A percentile compares a stretch with the other conserved stretches of the same genome.
Evolutionary conservation across 2,888 invertebrate species (phyloP).

Genomic region (Dryocosmus kuriphilus): DNA sequence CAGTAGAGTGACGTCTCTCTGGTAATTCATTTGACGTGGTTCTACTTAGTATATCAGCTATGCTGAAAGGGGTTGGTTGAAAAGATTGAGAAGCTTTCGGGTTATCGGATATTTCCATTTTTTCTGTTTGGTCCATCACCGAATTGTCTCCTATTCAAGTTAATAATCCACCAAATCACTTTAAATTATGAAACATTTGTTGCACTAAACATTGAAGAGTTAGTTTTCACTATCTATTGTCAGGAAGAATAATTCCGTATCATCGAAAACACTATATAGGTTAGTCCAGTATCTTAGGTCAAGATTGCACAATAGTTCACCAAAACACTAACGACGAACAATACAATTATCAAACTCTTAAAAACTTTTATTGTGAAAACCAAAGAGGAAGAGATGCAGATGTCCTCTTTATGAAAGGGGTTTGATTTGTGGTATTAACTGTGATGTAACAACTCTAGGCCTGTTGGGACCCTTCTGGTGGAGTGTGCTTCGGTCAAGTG

Average conservation of each 20-base stretch:
- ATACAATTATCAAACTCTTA: background rate
- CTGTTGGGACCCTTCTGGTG: conserved; percentile 66
- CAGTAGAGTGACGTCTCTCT: conserved; percentile 56
- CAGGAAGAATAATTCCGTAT: background rate
- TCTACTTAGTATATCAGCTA: conserved; percentile 74
- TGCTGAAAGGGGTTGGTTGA: conserved; percentile 75
- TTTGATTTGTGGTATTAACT: conserved; percentile 52
- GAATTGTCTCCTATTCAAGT: background rate
- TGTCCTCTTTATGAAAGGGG: conserved; percentile 23
- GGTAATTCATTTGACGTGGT: conserved; percentile 53
- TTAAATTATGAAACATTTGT: conserved; percentile 53
- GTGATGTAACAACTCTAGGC: conserved; percentile 45
- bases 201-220: background rate
- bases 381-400: conserved; percentile 56
- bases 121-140: conserved; percentile 64
- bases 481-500: conserved; percentile 76
- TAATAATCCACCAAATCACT: conserved; percentile 47
- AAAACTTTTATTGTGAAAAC: background rate
- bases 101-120: conserved; percentile 64
- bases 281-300: background rate
- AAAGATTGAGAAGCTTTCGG: conserved; percentile 65
- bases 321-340: background rate
- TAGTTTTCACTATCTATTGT: background rate
- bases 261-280: background rate
- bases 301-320: background rate